Conservation (phyloP, 2,888 invertebrate species). For the Xestia ashworthii region DNA sequence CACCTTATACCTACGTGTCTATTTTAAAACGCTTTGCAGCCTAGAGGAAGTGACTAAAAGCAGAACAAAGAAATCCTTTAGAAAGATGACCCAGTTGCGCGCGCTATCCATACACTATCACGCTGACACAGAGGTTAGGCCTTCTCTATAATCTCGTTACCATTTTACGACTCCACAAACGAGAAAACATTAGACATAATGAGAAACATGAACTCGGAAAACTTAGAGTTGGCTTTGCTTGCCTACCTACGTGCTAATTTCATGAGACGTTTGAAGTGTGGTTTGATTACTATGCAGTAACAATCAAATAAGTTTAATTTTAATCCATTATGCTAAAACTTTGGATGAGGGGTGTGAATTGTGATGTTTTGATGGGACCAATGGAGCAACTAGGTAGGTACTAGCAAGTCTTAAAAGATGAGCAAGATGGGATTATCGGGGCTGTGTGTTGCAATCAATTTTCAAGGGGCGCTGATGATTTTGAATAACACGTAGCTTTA, state of each 20-base stretch:
- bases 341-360: neutral
- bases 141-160: neutral
- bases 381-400: neutral
- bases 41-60: neutral
- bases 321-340: neutral
- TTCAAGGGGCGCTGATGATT: neutral
- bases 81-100: neutral
- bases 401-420: neutral
- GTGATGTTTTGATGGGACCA: neutral
- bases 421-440: neutral
- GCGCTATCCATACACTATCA: neutral
- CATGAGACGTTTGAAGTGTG: slow-evolving; percentile 40
- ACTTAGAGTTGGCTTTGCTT: slow-evolving; percentile 11
- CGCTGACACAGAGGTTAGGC: neutral
- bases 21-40: slow-evolving; percentile 16
- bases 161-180: neutral
- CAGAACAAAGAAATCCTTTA: neutral
- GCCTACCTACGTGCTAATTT: neutral
- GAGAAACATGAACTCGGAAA: neutral
- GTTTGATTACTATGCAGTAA: slow-evolving; percentile 29
- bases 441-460: neutral
- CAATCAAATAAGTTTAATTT: slow-evolving; percentile 9
- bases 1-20: slow-evolving; percentile 10
- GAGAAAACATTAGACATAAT: neutral
- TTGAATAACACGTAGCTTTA: neutral